phyloP scores from a whole-genome alignment of 2,797 vertebrate species.

The Synaphobranchus kaupii region DNA sequence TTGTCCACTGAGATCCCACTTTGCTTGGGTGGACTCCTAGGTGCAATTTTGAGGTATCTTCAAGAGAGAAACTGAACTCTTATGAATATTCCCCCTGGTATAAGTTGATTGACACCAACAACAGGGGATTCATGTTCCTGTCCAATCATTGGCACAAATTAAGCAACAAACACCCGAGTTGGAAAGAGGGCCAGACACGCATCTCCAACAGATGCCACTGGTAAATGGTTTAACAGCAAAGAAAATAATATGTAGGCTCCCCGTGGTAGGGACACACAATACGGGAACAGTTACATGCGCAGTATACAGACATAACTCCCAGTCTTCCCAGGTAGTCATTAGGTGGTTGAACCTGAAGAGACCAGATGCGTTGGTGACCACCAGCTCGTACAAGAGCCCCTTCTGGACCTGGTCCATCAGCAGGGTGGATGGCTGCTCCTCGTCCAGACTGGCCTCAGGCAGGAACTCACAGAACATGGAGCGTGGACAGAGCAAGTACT shows the following conservation, averaged over 20 bases:
- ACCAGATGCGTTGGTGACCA: constrained; percentile 77
- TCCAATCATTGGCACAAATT: not conserved
- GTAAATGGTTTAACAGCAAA: not conserved
- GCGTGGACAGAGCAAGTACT: constrained; percentile 84
- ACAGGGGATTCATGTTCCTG: not conserved
- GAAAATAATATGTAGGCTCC: not conserved
- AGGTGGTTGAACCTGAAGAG: constrained; percentile 73
- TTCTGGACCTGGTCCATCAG: constrained; percentile 82
- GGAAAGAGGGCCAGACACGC: not conserved
- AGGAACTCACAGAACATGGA: constrained; percentile 89
- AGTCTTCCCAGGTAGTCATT: not conserved
- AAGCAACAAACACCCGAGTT: not conserved
- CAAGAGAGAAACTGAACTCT: not conserved
- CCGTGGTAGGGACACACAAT: not conserved
- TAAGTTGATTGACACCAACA: not conserved
- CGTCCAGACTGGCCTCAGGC: constrained; percentile 64
- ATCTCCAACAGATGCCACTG: not conserved
- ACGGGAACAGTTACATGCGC: not conserved
- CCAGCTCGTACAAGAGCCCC: constrained; percentile 77
- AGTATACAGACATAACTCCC: not conserved
- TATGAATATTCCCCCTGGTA: not conserved
- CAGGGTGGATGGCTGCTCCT: constrained; percentile 61
- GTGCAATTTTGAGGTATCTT: not conserved
- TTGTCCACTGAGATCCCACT: too few relatives aligned
- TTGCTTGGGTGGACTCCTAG: not conserved